phyloP scores from a whole-genome alignment of 2,113 vertebrate genomes.

The Balaenoptera acutorostrata region DNA sequence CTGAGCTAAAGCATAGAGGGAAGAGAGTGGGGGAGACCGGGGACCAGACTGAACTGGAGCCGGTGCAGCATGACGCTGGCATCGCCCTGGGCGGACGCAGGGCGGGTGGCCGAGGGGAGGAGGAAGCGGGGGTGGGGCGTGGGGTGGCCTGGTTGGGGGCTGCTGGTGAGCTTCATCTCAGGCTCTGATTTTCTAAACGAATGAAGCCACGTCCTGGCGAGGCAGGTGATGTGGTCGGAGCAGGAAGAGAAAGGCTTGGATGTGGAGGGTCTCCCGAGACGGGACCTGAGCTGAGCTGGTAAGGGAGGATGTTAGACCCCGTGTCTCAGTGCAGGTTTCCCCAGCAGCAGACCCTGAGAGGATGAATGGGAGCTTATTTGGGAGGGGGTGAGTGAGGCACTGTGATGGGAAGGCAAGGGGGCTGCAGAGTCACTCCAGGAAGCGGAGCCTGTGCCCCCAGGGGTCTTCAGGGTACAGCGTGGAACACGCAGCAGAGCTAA shows the following conservation, averaged over 20 bases:
- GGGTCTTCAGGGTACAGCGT: background rate
- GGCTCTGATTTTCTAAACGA: background rate
- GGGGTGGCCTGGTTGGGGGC: background rate
- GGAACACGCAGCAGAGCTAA: fast-evolving
- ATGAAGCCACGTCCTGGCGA: background rate
- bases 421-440: background rate
- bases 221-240: fast-evolving
- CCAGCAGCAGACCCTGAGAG: background rate
- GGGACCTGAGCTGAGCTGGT: background rate
- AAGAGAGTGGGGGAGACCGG: too few species aligned
- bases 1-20: background rate
- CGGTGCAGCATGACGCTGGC: fast-evolving
- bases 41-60: background rate
- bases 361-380: background rate
- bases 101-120: fast-evolving
- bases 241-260: background rate
- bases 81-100: fast-evolving
- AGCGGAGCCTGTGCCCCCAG: fast-evolving
- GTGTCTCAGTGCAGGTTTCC: fast-evolving
- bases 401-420: fast-evolving
- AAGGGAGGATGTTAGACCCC: background rate
- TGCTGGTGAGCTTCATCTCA: background rate
- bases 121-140: too few species aligned
- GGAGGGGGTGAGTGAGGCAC: background rate
- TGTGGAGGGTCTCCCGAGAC: fast-evolving